Percentiles rank a stretch among this genome's conserved stretches.
Conservation (phyloP, 1,140 invertebrate genomes). For the Brachionus manjavacas region DNA sequence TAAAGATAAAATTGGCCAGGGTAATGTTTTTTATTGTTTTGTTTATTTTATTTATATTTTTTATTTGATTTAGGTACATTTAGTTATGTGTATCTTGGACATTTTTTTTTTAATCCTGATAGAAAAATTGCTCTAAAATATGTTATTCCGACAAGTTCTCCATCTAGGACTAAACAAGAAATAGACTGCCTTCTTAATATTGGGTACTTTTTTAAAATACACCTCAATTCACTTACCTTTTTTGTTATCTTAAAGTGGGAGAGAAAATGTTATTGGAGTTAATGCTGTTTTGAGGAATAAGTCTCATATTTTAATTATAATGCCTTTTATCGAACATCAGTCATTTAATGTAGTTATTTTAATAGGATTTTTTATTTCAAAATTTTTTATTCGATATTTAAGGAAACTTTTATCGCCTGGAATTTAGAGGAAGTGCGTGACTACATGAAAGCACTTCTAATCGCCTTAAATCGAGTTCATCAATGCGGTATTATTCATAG, state of each 20-base stretch:
- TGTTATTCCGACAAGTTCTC: slow-evolving; percentile 74
- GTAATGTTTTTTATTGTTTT: slow-evolving; percentile 42
- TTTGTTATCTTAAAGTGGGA: slow-evolving; percentile 63
- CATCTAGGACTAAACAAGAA: slow-evolving; percentile 70
- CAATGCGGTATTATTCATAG: slow-evolving; percentile 79
- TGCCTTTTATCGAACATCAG: slow-evolving; percentile 80
- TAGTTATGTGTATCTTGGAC: slow-evolving; percentile 72
- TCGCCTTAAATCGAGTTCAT: slow-evolving; percentile 74
- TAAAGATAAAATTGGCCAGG: slow-evolving; percentile 53
- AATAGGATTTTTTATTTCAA: slow-evolving; percentile 8
- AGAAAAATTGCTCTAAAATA: slow-evolving; percentile 73
- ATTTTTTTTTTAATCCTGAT: slow-evolving; percentile 62
- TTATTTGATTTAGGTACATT: slow-evolving; percentile 64
- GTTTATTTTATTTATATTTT: neutral
- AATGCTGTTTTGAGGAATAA: slow-evolving; percentile 70
- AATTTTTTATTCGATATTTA: too few relatives aligned
- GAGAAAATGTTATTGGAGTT: slow-evolving; percentile 74
- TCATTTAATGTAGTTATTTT: slow-evolving; percentile 67
- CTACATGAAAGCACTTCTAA: slow-evolving; percentile 76
- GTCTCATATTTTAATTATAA: slow-evolving; percentile 78
- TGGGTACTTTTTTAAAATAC: slow-evolving; percentile 61
- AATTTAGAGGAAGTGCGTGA: slow-evolving; percentile 67
- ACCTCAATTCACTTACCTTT: neutral
- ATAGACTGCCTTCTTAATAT: slow-evolving; percentile 72
- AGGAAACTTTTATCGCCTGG: slow-evolving; percentile 65